Evolutionary conservation across 1,140 invertebrate genomes (phyloP).

Genomic region (Drosophila chauvacae): DNA sequence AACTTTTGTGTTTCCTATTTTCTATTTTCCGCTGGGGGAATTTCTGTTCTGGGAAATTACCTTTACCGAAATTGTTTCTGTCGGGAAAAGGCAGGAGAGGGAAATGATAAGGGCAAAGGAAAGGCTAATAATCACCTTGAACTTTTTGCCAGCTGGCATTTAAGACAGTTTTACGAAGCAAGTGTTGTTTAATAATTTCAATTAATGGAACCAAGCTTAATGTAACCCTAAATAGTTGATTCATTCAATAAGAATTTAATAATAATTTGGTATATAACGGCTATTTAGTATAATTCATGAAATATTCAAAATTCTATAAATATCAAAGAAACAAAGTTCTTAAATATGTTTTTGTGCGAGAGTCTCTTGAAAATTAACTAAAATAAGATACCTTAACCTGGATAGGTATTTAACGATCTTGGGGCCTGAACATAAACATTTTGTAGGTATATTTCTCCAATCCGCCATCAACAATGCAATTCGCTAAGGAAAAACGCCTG

Average conservation of each 20-base stretch:
- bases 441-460: constrained; percentile 4
- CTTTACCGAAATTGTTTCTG: constrained; percentile 29
- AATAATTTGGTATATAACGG: too few relatives aligned
- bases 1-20: constrained; percentile 57
- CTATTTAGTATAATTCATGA: not conserved
- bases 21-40: constrained; percentile 18
- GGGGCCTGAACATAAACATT: constrained; percentile 6
- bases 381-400: too few relatives aligned
- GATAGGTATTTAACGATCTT: not conserved
- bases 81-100: not conserved
- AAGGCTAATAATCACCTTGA: constrained; percentile 4
- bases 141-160: constrained; percentile 4
- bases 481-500: constrained; percentile 31
- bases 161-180: not conserved
- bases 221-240: too few relatives aligned
- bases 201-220: not conserved
- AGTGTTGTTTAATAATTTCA: not conserved
- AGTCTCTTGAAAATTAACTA: not conserved
- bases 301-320: not conserved
- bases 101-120: not conserved
- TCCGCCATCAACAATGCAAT: constrained; percentile 35
- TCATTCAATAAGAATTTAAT: too few relatives aligned
- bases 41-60: constrained; percentile 51
- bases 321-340: not conserved
- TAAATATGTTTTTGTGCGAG: too few relatives aligned